Evolutionary conservation across 1,140 invertebrate genomes (phyloP).

Genomic region (Aplysia californica): DNA sequence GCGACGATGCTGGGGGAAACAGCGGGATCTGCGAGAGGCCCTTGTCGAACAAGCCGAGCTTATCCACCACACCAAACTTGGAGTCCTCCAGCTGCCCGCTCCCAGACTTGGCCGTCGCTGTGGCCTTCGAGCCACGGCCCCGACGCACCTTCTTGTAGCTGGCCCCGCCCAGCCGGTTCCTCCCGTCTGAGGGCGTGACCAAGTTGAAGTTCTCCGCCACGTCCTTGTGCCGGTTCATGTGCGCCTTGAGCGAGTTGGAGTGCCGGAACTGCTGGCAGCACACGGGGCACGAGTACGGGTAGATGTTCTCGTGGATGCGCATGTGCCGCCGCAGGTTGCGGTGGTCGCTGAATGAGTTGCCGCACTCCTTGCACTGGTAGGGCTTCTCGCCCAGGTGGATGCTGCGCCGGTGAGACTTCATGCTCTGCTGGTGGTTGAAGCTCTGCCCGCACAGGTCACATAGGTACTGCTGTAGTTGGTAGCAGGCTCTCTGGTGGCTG

Average conservation of each 20-base stretch:
- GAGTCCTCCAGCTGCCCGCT: background rate
- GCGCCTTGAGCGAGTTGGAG: slow-evolving; percentile 52
- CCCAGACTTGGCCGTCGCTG: background rate
- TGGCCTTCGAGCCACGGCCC: background rate
- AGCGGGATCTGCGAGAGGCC: background rate
- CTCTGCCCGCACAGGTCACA: slow-evolving; percentile 53
- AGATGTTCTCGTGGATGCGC: slow-evolving; percentile 52
- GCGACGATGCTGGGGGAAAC: background rate
- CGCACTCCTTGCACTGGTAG: slow-evolving; percentile 41
- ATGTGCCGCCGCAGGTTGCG: slow-evolving; percentile 47
- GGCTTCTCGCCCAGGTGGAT: slow-evolving; percentile 49
- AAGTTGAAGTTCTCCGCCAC: background rate
- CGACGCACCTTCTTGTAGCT: background rate
- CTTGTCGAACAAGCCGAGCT: background rate
- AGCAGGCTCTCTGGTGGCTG: slow-evolving; percentile 45
- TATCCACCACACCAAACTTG: too few relatives aligned
- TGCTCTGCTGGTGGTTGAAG: slow-evolving; percentile 44
- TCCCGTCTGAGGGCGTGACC: background rate
- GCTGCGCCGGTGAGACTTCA: slow-evolving; percentile 42
- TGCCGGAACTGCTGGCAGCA: slow-evolving; percentile 49
- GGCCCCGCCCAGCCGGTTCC: background rate
- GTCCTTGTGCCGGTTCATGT: slow-evolving; percentile 39
- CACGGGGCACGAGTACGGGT: slow-evolving; percentile 42
- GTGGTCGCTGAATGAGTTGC: slow-evolving; percentile 44
- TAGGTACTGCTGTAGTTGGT: slow-evolving; percentile 40